Evolutionary conservation across 2,888 invertebrate genomes (phyloP), one percentile per base, ranked within the genome.

Genomic region (Dolomedes plantarius): DNA sequence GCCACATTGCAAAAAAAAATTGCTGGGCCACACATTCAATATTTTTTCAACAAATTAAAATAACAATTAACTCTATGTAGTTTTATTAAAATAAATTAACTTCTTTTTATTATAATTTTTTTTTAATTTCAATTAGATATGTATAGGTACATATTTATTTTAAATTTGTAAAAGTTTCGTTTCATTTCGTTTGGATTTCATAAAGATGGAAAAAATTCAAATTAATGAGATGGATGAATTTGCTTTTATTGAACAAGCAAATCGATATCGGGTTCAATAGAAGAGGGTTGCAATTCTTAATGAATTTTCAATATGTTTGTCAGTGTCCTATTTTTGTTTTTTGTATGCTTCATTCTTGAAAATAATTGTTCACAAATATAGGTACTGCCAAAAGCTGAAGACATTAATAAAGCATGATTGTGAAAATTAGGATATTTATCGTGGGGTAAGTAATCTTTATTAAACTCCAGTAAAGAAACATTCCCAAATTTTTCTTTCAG

Each of bases 341-440:
- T 75, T 39, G 36, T 39, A 11, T 39, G 41, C 75, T 75, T 75
- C 36, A 65, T 75, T 39, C 75, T 39, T 65, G 39, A 75, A 75
- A 75, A 75, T 75, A 39, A 39, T 65, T 75, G 41, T 36, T 75
- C 64, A 75, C 75, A 65, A 64, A 75, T 65, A 39, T 64, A 36
- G 28, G 62, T 39, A 23, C 9, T 46, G 7, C 46, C 71, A 71
- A 71, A 71, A 11, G 28, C 23, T 5, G 41, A 46, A 39, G 64
- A 75, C 74, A 39, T 75, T 28, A 73, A 73, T 56, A 73, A 73
- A 5, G 11, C 62, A 32, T 32, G 73, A 73, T 5, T 73, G 56
- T 29, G 56, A 62, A 28, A 27, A 62, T 19, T 9, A 27, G 27
- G 62, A 62, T 62, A 62, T 62, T 62, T 50, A 9, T 50, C 3